Evolutionary conservation across 2,888 invertebrate genomes (phyloP).

Genomic region (Clanis bilineata): DNA sequence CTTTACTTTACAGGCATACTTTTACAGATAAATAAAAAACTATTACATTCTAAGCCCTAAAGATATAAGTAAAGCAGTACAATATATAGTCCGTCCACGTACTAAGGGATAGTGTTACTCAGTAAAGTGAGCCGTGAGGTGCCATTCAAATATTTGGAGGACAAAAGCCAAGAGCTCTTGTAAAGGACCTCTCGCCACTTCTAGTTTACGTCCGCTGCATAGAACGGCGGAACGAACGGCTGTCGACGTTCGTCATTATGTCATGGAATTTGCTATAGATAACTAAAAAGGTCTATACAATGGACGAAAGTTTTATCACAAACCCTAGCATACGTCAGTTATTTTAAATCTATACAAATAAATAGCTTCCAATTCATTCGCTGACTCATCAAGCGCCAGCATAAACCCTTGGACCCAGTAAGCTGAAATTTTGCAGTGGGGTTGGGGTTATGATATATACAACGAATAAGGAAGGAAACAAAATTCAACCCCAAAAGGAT

Average conservation of each 20-base stretch:
- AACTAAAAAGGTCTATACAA: background rate
- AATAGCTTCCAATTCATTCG: too few species aligned
- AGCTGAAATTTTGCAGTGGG: too few species aligned
- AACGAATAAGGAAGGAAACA: too few species aligned
- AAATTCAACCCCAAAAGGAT: too few species aligned
- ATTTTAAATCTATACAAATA: too few species aligned
- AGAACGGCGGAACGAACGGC: constrained; percentile 28
- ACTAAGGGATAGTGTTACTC: constrained; percentile 14
- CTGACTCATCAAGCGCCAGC: too few species aligned
- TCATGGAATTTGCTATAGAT: background rate
- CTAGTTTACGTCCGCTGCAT: constrained; percentile 33
- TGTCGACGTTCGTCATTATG: constrained; percentile 18
- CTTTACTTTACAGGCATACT: too few species aligned
- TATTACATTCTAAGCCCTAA: too few species aligned
- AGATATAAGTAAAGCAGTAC: background rate
- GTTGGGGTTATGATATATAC: too few species aligned
- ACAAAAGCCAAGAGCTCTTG: constrained; percentile 43
- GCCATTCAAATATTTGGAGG: constrained; percentile 54
- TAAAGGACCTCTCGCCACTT: constrained; percentile 39
- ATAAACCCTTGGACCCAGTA: too few species aligned
- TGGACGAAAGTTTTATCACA: background rate
- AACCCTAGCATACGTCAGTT: too few species aligned
- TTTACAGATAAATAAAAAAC: too few species aligned
- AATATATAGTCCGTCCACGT: background rate
- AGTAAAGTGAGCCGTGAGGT: constrained; percentile 35